Conservation (phyloP, 2,888 invertebrate genomes). For the Scrobipalpa costella region DNA sequence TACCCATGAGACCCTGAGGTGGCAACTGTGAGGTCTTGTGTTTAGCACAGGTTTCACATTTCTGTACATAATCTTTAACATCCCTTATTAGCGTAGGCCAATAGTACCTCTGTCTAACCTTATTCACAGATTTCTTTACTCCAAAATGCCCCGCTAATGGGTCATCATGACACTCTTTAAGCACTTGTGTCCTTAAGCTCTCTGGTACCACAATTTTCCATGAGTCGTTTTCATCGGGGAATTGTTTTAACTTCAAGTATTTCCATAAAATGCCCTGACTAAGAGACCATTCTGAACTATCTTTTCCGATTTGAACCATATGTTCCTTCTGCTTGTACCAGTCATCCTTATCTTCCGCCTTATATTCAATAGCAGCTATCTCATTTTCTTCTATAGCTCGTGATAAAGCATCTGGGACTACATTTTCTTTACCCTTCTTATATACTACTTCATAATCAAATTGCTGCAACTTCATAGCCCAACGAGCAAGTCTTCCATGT, state of each 20-base stretch:
- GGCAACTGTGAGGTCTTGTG: slow-evolving; percentile 25
- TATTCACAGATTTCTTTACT: slow-evolving; percentile 24
- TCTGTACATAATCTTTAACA: slow-evolving; percentile 24
- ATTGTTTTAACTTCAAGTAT: slow-evolving; percentile 27
- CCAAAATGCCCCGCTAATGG: slow-evolving; percentile 28
- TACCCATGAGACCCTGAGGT: slow-evolving; percentile 28
- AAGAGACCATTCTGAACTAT: slow-evolving; percentile 7
- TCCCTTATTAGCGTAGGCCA: slow-evolving; percentile 29
- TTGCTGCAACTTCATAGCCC: slow-evolving; percentile 30
- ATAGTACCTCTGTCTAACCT: slow-evolving; percentile 25
- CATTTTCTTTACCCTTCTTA: slow-evolving; percentile 28
- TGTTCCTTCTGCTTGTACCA: slow-evolving; percentile 13
- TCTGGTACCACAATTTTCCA: slow-evolving; percentile 30
- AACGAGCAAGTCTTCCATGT: slow-evolving; percentile 31
- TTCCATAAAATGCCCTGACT: slow-evolving; percentile 26
- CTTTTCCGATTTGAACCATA: neutral
- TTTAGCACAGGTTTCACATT: slow-evolving; percentile 30
- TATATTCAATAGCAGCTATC: slow-evolving; percentile 6
- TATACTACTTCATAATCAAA: slow-evolving; percentile 31
- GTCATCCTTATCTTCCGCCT: slow-evolving; percentile 15
- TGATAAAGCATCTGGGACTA: slow-evolving; percentile 27
- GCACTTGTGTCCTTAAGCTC: slow-evolving; percentile 1
- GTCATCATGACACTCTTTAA: slow-evolving; percentile 29
- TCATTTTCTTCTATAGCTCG: slow-evolving; percentile 3
- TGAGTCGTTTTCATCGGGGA: slow-evolving; percentile 26